These are phyloP conservation scores for Aldabrachelys gigantea DNA, from an alignment of 2,113 vertebrate genomes.

Conservation along the genomic window DNA sequence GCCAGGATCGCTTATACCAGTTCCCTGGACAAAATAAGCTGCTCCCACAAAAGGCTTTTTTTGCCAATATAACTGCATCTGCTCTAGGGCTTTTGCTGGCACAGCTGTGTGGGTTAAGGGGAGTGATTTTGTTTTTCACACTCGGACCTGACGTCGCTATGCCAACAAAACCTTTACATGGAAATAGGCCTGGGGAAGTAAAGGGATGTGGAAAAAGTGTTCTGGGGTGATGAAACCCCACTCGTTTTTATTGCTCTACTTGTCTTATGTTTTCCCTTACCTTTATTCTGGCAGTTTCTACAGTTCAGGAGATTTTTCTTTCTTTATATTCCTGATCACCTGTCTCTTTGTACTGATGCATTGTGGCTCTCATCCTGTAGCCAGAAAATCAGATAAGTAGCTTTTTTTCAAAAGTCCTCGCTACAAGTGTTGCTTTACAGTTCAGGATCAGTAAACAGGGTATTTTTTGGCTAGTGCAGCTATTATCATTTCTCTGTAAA, in stretches of 20 bases:
- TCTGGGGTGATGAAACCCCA: not conserved
- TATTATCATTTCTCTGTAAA: not conserved
- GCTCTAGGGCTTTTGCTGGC: not conserved
- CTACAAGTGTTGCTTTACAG: not conserved
- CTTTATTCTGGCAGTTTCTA: not conserved
- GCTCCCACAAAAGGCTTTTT: not conserved
- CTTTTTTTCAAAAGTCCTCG: conserved; percentile 12
- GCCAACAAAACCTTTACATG: not conserved
- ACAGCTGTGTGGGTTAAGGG: not conserved
- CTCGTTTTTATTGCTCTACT: not conserved
- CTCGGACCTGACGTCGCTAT: not conserved
- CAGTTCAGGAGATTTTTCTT: not conserved
- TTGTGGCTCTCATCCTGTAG: conserved; percentile 24
- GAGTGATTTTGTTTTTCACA: not conserved
- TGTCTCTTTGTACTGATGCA: not conserved
- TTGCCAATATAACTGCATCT: not conserved
- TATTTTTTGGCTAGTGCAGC: conserved; percentile 5
- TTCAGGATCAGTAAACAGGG: conserved; percentile 22
- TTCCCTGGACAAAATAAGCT: conserved; percentile 37
- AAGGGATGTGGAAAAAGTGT: not conserved
- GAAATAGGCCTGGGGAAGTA: conserved; percentile 16
- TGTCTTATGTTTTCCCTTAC: not conserved
- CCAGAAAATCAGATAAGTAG: conserved; percentile 49
- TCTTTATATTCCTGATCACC: not conserved
- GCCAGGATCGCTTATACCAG: not conserved